These are phyloP conservation scores for Helicolenus hilgendorfi DNA, from an alignment of 2,797 vertebrate species.

Conservation along the genomic window DNA sequence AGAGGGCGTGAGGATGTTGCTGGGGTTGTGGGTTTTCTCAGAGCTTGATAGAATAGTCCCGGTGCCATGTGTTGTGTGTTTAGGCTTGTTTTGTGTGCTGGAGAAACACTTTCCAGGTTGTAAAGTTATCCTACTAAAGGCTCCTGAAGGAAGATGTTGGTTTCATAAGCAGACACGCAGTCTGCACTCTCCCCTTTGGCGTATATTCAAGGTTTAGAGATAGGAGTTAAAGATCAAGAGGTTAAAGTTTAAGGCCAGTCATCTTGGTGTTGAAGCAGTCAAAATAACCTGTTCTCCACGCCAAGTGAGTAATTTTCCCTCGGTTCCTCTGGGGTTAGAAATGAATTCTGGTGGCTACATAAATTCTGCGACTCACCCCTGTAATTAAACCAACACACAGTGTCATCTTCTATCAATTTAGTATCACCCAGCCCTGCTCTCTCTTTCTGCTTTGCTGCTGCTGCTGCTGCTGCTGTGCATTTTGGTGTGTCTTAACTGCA, in stretches of 20 bases:
- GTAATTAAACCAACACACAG: conserved; percentile 62
- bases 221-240: background rate
- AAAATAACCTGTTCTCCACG: conserved; percentile 21
- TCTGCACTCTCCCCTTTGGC: background rate
- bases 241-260: background rate
- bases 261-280: background rate
- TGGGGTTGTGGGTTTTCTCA: background rate
- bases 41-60: background rate
- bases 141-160: background rate
- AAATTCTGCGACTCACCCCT: conserved; percentile 34
- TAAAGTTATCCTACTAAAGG: conserved; percentile 20
- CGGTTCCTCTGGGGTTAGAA: conserved; percentile 34
- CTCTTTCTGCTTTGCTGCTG: background rate
- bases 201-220: background rate
- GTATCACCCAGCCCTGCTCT: background rate
- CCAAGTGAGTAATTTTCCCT: conserved; percentile 32
- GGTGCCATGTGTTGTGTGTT: background rate
- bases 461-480: background rate
- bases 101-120: conserved; percentile 44
- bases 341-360: conserved; percentile 55
- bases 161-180: conserved; percentile 17
- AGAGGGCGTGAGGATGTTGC: background rate
- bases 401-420: conserved; percentile 20
- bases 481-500: background rate
- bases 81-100: background rate